These are phyloP conservation scores for Acleris sparsana DNA, from an alignment of 2,888 invertebrate species.

Conservation along the genomic window DNA sequence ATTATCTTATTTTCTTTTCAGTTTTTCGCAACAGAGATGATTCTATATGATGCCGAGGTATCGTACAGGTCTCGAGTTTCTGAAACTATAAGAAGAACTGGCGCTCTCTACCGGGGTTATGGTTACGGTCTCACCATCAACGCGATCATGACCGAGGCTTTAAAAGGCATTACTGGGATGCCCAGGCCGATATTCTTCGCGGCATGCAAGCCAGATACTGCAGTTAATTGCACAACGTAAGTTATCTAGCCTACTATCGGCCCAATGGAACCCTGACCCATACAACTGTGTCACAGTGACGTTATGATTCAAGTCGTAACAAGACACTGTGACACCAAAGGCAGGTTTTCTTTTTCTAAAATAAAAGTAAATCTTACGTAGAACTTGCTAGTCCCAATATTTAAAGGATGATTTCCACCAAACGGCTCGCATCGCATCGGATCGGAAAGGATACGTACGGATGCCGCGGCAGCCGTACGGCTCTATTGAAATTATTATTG, in stretches of 20 bases:
- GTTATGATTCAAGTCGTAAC: no score
- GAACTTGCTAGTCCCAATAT: no score
- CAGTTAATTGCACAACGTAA: constrained; percentile 84
- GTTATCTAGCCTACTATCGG: constrained; percentile 33
- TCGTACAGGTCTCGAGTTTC: constrained; percentile 48
- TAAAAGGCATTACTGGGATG: constrained; percentile 86
- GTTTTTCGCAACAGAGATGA: constrained; percentile 67
- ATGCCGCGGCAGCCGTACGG: no score
- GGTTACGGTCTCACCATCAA: constrained; percentile 84
- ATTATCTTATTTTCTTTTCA: constrained; percentile 46
- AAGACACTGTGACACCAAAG: no score
- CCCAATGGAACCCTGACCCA: no score
- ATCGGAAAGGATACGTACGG: no score
- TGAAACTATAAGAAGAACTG: constrained; percentile 56
- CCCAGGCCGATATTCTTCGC: constrained; percentile 90
- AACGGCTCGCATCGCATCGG: no score
- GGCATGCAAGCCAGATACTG: constrained; percentile 87
- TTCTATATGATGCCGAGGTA: constrained; percentile 49
- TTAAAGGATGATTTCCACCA: no score
- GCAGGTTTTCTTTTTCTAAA: no score
- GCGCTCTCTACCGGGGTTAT: constrained; percentile 82
- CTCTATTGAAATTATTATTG: no score
- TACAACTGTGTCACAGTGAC: no score
- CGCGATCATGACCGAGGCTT: constrained; percentile 83
- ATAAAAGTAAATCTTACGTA: no score